Evolutionary conservation across 2,113 vertebrate genomes (phyloP).

Genomic region (Labeo rohita): DNA sequence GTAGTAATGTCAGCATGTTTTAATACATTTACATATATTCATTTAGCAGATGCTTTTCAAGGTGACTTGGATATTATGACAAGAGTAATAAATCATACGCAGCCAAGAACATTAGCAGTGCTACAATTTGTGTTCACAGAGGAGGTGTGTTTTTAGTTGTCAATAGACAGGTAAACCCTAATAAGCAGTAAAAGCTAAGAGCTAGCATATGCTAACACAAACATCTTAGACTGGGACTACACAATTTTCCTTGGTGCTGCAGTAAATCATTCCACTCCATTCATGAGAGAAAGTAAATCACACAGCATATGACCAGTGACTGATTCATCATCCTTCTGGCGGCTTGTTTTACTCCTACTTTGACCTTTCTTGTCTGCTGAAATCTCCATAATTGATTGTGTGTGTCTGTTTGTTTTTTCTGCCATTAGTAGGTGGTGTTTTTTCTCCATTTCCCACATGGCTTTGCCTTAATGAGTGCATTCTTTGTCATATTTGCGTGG

Average conservation of each 20-base stretch:
- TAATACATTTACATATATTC: background rate
- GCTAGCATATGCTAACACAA: background rate
- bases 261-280: conserved; percentile 5
- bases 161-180: background rate
- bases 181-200: background rate
- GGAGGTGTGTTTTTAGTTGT: background rate
- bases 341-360: conserved; percentile 14
- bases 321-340: conserved; percentile 10
- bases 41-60: conserved; percentile 17
- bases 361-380: conserved; percentile 45
- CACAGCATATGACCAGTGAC: background rate
- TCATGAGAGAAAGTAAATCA: background rate
- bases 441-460: background rate
- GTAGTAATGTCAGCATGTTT: background rate
- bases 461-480: conserved; percentile 26
- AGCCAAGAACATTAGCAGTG: background rate
- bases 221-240: background rate
- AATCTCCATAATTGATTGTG: conserved; percentile 34
- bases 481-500: conserved; percentile 28
- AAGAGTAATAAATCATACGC: background rate
- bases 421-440: background rate
- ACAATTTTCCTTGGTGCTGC: background rate
- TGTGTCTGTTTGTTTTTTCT: background rate
- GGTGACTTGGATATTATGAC: background rate
- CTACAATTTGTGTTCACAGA: background rate